Evolutionary conservation across 2,797 vertebrate species (phyloP), one percentile per base, ranked within the genome.

Genomic region (Parambassis ranga): DNA sequence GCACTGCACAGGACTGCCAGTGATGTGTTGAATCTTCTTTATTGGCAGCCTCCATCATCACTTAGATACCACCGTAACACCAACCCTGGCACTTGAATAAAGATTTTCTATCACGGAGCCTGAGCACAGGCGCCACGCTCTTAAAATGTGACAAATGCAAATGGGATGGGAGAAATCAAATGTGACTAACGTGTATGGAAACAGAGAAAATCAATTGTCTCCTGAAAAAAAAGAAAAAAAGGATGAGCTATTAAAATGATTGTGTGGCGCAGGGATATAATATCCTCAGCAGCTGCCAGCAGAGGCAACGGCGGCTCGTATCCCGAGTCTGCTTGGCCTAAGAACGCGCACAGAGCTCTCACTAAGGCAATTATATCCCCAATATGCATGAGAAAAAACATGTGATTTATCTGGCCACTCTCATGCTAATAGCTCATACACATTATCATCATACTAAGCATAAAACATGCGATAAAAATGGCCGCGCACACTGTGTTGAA

Each of bases 161-260:
- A 87, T 83, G 64, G 76, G 72, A 81, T 33, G 51, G 77, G 77
- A 84, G 74, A 87, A 89, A 87, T 89, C 81, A 89, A 87, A 87
- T 83, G 71, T 86, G 85, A 89, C 81, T 89, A 88, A 92, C 77
- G 79, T 84, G 81, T 76, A 80, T 52, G 77, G 84, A 85, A 79
- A 83, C 63, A 83, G 74, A 74, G 81, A 79, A 85, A 90, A 90
- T 87, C 88, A 88, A 87, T 88, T 90, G 88, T 89, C 84, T 87
- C 78, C 77, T 78, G 71, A 85, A 84, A 81, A n/a, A n/a, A n/a
- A n/a, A n/a, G n/a, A n/a, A n/a, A n/a, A 85, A 90, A 87, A 86
- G 82, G 83, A 88, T 72, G 81, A 82, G 83, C 83, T 83, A 89
- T 89, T 90, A 88, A 90, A 89, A 81, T 80, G 70, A 88, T 76